phyloP scores from a whole-genome alignment of 2,113 vertebrate species.

The Motacilla alba region DNA sequence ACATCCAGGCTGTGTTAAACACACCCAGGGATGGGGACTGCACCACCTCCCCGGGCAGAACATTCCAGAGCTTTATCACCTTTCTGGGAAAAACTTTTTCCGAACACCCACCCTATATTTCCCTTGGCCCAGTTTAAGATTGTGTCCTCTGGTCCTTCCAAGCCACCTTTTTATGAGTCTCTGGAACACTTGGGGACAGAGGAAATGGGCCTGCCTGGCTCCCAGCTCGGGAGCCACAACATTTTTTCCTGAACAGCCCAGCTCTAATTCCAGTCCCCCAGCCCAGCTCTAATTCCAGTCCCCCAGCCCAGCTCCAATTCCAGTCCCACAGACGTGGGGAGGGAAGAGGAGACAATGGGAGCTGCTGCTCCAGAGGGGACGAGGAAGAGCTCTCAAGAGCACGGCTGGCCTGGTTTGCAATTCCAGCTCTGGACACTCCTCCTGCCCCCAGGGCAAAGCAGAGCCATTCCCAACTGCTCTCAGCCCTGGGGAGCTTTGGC shows the following conservation, averaged over 20 bases:
- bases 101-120: not conserved
- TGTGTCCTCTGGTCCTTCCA: not conserved
- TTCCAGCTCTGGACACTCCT: no score
- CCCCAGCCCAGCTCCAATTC: not conserved
- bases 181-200: no score
- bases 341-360: not conserved
- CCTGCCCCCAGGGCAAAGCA: no score
- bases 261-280: not conserved
- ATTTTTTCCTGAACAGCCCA: not conserved
- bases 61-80: not conserved
- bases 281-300: no score
- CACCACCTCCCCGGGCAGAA: no score
- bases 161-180: not conserved
- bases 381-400: not conserved
- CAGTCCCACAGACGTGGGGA: not conserved
- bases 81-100: not conserved
- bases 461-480: no score
- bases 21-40: no score
- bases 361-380: not conserved
- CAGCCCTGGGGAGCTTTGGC: not conserved
- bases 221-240: no score
- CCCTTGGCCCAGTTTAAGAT: not conserved
- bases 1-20: no score
- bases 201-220: no score
- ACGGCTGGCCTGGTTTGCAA: no score